phyloP scores from a whole-genome alignment of 2,797 vertebrate species.

The Ibycter americanus region DNA sequence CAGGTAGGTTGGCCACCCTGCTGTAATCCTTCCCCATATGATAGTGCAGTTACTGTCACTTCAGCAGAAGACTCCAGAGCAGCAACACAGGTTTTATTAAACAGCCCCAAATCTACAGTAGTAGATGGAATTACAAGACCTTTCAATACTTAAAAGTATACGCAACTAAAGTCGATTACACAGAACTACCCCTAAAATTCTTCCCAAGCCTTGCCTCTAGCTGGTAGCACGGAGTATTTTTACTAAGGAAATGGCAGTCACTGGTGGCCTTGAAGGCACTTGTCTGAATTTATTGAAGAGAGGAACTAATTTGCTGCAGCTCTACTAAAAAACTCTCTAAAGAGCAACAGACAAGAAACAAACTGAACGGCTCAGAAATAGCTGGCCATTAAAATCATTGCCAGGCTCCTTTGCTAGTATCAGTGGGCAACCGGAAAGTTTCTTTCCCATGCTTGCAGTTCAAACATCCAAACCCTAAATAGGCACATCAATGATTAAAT shows the following conservation, averaged over 20 bases:
- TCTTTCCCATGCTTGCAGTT: not conserved
- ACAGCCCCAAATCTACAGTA: not conserved
- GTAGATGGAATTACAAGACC: not conserved
- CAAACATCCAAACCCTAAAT: not conserved
- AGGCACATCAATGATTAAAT: not conserved
- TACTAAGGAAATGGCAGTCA: slow-evolving; percentile 6
- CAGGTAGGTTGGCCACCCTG: not conserved
- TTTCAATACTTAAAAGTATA: slow-evolving; percentile 4
- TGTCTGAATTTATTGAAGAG: slow-evolving; percentile 4
- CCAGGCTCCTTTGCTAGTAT: not conserved
- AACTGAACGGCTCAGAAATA: not conserved
- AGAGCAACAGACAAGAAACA: not conserved
- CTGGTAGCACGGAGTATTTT: not conserved
- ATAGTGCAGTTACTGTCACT: not conserved
- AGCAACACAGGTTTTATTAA: not conserved
- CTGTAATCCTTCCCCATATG: not conserved
- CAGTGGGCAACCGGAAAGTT: not conserved
- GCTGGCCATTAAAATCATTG: not conserved
- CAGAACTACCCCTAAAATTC: not conserved
- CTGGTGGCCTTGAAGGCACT: slow-evolving; percentile 3
- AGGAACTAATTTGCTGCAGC: slow-evolving; percentile 23
- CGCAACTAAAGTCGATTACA: not conserved
- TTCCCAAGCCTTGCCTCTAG: not conserved
- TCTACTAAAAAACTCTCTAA: slow-evolving; percentile 7
- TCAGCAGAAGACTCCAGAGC: not conserved